These are phyloP conservation scores for Hyles vespertilio DNA, from an alignment of 1,140 invertebrate species.

Conservation along the genomic window DNA sequence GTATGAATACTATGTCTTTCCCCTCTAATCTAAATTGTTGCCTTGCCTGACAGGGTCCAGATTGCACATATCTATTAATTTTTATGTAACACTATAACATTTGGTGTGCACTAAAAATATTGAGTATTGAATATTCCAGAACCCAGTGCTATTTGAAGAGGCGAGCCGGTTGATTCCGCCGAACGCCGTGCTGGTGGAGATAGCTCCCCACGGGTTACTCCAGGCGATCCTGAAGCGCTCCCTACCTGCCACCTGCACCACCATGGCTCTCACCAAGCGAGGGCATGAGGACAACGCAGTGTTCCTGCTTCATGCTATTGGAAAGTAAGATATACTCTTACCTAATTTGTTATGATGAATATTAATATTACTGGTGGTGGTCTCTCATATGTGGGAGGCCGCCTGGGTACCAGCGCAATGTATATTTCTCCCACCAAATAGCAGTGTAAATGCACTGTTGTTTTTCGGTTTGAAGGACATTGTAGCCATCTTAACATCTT, in stretches of 20 bases:
- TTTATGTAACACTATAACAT: too few relatives aligned
- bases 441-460: too few relatives aligned
- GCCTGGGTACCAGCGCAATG: too few relatives aligned
- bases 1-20: too few relatives aligned
- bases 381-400: too few relatives aligned
- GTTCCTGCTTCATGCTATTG: constrained; percentile 2
- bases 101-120: too few relatives aligned
- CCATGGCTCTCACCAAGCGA: constrained; percentile 4
- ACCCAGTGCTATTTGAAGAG: constrained; percentile 6
- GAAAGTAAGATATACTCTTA: constrained; percentile 4
- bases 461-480: too few relatives aligned
- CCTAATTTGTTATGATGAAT: not conserved
- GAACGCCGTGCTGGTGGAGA: not conserved
- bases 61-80: too few relatives aligned
- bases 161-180: not conserved
- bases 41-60: too few relatives aligned
- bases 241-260: not conserved
- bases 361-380: not conserved
- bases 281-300: not conserved
- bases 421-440: too few relatives aligned
- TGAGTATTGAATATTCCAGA: not conserved
- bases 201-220: constrained; percentile 3
- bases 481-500: too few relatives aligned
- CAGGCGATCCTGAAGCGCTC: constrained; percentile 7
- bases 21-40: too few relatives aligned